Conservation (phyloP, 2,113 vertebrate species). For the Taurulus bubalis region DNA sequence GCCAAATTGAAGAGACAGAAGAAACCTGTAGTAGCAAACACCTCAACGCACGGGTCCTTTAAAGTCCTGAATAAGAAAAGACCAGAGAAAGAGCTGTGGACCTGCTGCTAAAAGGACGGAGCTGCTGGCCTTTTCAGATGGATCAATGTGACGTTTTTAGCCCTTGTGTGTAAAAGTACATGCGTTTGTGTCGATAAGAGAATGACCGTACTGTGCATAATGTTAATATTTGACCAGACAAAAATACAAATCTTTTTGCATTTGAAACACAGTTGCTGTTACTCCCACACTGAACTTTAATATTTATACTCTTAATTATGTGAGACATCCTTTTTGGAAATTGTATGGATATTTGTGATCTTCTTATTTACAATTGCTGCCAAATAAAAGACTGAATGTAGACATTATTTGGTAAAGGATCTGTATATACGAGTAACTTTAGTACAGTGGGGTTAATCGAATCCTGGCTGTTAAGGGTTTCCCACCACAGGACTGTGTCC, state of each 20-base stretch:
- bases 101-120: conserved; percentile 87
- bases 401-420: not conserved
- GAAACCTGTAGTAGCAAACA: conserved; percentile 60
- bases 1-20: conserved; percentile 92
- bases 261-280: not conserved
- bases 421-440: not conserved
- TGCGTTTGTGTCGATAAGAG: not conserved
- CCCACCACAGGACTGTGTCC: not conserved
- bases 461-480: not conserved
- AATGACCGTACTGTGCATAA: not conserved
- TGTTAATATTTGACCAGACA: conserved; percentile 1
- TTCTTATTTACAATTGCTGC: conserved; percentile 40
- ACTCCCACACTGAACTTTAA: not conserved
- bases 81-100: conserved; percentile 79
- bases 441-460: not conserved
- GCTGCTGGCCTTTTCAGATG: not conserved
- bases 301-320: conserved; percentile 33
- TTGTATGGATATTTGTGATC: conserved; percentile 45
- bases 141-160: not conserved
- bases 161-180: not conserved
- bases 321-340: not conserved
- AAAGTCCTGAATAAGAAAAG: conserved; percentile 73
- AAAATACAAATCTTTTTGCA: not conserved
- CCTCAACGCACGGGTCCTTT: conserved; percentile 79
- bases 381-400: conserved; percentile 66